A percentile compares a stretch with the other conserved stretches of the same genome.
Evolutionary conservation across 2,113 vertebrate species (phyloP).

Genomic region (Clarias macrocephalus): DNA sequence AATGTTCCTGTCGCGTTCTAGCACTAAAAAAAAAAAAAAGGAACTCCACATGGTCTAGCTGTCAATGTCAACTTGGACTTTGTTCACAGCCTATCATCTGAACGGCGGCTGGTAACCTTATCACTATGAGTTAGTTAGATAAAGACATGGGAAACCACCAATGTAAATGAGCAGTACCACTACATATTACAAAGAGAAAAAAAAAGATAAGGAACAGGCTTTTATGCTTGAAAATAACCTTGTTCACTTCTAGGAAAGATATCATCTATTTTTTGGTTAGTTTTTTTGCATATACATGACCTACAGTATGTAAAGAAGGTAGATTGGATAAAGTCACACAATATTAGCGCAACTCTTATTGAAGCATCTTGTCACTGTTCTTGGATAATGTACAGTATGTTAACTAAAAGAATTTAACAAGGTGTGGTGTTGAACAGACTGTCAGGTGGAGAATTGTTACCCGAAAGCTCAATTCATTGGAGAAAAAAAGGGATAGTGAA

Average conservation of each 20-base stretch:
- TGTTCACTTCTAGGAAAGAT: neutral
- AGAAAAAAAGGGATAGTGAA: neutral
- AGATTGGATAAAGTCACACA: neutral
- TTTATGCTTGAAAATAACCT: neutral
- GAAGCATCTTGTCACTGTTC: neutral
- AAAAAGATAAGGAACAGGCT: neutral
- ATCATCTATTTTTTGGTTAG: neutral
- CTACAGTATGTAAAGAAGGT: neutral
- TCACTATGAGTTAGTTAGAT: neutral
- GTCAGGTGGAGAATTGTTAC: neutral
- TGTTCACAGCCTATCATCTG: neutral
- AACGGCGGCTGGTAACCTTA: constrained; percentile 6
- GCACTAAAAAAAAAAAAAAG: constrained; percentile 11
- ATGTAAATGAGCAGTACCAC: neutral
- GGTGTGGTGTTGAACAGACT: neutral
- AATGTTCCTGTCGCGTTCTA: constrained; percentile 6
- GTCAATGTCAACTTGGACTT: constrained; percentile 25
- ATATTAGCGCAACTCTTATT: neutral
- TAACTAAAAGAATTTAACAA: too few relatives aligned
- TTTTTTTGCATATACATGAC: neutral
- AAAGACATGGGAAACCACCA: constrained; percentile 15
- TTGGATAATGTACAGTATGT: too few relatives aligned
- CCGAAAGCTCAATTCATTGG: neutral
- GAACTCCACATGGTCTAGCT: neutral
- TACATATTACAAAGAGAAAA: neutral